These are phyloP conservation scores for Yponomeuta sedellus DNA, from an alignment of 2,888 invertebrate species.

Conservation along the genomic window DNA sequence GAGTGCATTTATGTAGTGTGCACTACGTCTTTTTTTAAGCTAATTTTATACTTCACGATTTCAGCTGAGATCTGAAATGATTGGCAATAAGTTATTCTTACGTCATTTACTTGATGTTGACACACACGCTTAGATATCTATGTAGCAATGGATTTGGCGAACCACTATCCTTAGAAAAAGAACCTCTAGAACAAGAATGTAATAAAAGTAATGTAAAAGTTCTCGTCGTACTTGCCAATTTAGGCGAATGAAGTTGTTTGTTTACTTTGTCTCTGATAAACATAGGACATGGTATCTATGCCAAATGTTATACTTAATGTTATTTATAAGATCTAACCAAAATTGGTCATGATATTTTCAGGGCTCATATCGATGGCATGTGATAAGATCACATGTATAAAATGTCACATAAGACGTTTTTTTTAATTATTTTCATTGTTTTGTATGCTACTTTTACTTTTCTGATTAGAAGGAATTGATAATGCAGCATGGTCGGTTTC, in stretches of 20 bases:
- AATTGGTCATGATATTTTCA: no score
- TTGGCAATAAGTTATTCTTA: conserved; percentile 9
- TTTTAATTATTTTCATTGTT: no score
- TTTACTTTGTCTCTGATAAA: conserved; percentile 19
- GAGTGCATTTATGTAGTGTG: no score
- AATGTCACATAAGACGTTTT: no score
- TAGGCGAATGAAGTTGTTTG: conserved; percentile 33
- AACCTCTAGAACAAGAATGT: conserved; percentile 50
- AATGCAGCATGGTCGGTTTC: no score
- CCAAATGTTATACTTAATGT: conserved; percentile 63
- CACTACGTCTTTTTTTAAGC: conserved; percentile 10
- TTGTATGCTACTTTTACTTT: no score
- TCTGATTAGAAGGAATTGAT: no score
- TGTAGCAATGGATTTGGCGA: conserved; percentile 42
- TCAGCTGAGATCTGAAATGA: conserved; percentile 14
- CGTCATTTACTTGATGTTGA: neutral
- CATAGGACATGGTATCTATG: conserved; percentile 47
- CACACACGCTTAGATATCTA: conserved; percentile 14
- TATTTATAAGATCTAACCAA: no score
- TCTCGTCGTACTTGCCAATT: conserved; percentile 54
- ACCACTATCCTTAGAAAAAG: conserved; percentile 45
- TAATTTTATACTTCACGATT: conserved; percentile 5
- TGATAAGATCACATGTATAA: no score
- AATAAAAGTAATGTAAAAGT: conserved; percentile 33
- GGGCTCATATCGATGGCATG: no score